Conservation (phyloP, 2,888 invertebrate species). For the Mimachlamys varia region DNA sequence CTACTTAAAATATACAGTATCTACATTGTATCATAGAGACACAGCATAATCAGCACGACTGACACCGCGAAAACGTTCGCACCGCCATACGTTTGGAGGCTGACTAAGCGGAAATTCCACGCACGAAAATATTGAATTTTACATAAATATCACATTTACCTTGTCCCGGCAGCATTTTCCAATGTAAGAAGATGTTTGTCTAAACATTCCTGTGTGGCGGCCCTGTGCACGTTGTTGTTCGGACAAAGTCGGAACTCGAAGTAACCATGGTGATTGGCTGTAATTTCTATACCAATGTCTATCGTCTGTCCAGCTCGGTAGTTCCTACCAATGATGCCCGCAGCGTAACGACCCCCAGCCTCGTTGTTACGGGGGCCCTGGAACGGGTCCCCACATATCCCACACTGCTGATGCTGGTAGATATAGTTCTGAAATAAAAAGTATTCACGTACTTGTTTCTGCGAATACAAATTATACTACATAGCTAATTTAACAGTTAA, state of each 20-base stretch:
- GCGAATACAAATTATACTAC: too few species aligned
- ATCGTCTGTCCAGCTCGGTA: slow-evolving; percentile 52
- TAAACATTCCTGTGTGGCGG: slow-evolving; percentile 49
- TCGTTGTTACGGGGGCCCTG: slow-evolving; percentile 72
- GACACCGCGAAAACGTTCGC: too few species aligned
- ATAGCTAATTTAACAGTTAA: too few species aligned
- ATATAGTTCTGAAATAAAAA: slow-evolving; percentile 43
- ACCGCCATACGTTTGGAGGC: too few species aligned
- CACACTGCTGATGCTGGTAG: slow-evolving; percentile 87
- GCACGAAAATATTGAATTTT: too few species aligned
- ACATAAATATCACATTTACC: not conserved
- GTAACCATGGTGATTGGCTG: slow-evolving; percentile 58
- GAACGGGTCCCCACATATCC: slow-evolving; percentile 93
- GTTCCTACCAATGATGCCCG: slow-evolving; percentile 52
- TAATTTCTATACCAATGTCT: slow-evolving; percentile 53
- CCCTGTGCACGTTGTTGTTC: slow-evolving; percentile 44
- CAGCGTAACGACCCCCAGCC: slow-evolving; percentile 69
- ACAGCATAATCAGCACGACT: too few species aligned
- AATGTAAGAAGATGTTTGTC: slow-evolving; percentile 45
- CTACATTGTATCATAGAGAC: too few species aligned
- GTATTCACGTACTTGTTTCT: too few species aligned
- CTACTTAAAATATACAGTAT: too few species aligned
- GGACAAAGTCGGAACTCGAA: slow-evolving; percentile 54
- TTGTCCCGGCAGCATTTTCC: slow-evolving; percentile 32
- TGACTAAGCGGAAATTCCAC: too few species aligned